Conservation (phyloP, 2,888 invertebrate species). For the Zaprionus obscuricornis region DNA sequence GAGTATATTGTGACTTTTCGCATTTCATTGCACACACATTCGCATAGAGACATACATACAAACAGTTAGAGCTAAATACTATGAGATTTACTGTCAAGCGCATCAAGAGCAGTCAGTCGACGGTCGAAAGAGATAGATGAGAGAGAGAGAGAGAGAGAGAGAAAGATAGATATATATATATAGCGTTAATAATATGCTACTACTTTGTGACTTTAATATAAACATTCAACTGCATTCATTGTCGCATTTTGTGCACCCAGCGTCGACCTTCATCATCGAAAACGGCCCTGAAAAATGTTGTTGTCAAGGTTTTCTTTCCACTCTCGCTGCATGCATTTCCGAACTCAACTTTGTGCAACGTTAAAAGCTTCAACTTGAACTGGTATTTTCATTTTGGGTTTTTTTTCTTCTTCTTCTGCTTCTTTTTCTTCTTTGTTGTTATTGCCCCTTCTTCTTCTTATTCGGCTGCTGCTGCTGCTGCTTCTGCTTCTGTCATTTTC, state of each 20-base stretch:
- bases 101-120: conserved; percentile 12
- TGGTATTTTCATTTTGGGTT: conserved; percentile 58
- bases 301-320: conserved; percentile 66
- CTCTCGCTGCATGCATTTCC: conserved; percentile 60
- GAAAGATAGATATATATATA: too few species aligned
- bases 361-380: conserved; percentile 66
- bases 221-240: conserved; percentile 62
- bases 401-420: conserved; percentile 41
- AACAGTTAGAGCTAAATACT: not conserved
- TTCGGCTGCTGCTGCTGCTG: conserved; percentile 18
- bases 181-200: conserved; percentile 40
- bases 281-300: conserved; percentile 69
- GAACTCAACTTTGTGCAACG: conserved; percentile 61
- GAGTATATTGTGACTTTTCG: conserved; percentile 51
- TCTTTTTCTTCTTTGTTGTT: conserved; percentile 23
- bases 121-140: too few species aligned
- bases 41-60: not conserved
- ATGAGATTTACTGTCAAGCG: not conserved
- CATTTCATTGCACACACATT: conserved; percentile 45
- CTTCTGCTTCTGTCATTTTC: conserved; percentile 13
- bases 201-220: conserved; percentile 34
- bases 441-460: conserved; percentile 16
- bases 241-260: conserved; percentile 61
- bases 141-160: too few species aligned
- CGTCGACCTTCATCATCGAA: conserved; percentile 51